Conservation (phyloP, 2,797 vertebrate genomes). For the Ataeniobius toweri region DNA sequence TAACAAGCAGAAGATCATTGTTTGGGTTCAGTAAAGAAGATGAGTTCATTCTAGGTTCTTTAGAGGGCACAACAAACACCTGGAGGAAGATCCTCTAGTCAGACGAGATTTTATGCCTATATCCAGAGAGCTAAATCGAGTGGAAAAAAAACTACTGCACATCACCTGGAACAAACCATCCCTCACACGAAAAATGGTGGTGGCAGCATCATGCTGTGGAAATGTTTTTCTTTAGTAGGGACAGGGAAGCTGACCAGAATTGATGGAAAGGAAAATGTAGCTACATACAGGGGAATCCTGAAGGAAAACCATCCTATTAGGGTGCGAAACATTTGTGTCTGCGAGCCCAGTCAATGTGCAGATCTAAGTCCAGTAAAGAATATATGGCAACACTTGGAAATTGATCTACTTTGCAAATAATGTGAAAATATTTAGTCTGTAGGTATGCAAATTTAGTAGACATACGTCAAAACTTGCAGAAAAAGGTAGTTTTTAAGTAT, state of each 20-base stretch:
- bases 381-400: neutral
- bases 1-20: neutral
- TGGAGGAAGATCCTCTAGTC: too few species aligned
- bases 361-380: neutral
- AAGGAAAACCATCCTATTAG: neutral
- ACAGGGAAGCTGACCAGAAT: neutral
- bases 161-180: neutral
- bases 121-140: neutral
- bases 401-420: neutral
- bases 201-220: neutral
- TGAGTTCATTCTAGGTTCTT: too few species aligned
- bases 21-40: too few species aligned
- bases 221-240: neutral
- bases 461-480: too few species aligned
- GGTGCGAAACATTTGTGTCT: neutral
- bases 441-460: neutral
- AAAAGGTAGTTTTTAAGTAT: too few species aligned
- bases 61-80: too few species aligned
- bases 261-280: neutral
- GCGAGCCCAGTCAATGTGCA: neutral
- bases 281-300: neutral
- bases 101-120: too few species aligned
- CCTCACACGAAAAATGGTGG: neutral
- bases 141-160: neutral
- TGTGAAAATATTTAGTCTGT: neutral